Evolutionary conservation across 2,113 vertebrate genomes (phyloP), one percentile per base, ranked within the genome.

Genomic region (Nothocercus julius): DNA sequence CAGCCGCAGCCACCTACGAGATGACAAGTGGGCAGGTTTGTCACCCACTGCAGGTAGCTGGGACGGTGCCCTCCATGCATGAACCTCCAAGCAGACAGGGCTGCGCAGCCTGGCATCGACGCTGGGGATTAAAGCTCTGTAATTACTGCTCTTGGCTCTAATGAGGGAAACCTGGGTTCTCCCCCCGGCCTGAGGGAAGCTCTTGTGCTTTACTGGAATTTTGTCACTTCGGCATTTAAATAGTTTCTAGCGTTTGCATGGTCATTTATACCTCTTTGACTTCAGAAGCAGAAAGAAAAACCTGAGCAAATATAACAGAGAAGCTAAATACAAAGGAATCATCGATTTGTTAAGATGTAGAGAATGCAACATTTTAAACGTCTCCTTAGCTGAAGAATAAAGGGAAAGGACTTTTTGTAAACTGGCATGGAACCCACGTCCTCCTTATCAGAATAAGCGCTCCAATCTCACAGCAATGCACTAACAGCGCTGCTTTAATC

Each of bases 141-240:
- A 94, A 94, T 94, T 96, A 93, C 64, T 95, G 36, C 54, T 94
- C 74, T 80, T 73, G 81, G 83, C 78, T 92, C n/a, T 94, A 96
- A 95, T 81, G 82, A 95, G 82, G 93, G 82, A 88, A 96, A 72
- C 90, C 82, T 24, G 13, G 51, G 74, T 73, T 94, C 88, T 90
- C 82, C 75, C 68, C 63, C 82, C 82, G 80, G 96, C 90, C 89
- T 64, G 91, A 69, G 72, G 95, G 93, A 85, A 88, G 54, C 87
- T 96, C 78, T 42, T 85, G 45, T 28, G 91, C 85, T 87, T 75
- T 63, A 88, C 94, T 93, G 89, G 85, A 85, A 92, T 90, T 90
- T 62, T 95, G 76, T 95, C 91, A 90, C 87, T 91, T 85, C 2
- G 3, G 73, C 68, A 72, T 93, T 96, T 88, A 90, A 95, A 91